These are phyloP conservation scores for Gymnothorax javanicus DNA, from an alignment of 2,797 vertebrate species.

Conservation along the genomic window DNA sequence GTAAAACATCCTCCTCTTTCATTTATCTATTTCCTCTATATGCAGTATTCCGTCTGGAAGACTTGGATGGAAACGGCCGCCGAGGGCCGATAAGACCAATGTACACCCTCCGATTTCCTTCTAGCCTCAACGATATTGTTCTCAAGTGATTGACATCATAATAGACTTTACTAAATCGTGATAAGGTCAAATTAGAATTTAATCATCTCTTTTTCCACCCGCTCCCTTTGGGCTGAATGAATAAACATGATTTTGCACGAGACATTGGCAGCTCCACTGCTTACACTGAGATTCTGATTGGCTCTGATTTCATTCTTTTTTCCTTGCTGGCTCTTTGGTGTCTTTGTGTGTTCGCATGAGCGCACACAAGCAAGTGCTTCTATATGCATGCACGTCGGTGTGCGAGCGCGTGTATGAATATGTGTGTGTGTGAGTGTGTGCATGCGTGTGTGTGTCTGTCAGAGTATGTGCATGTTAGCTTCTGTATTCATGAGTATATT, in stretches of 20 bases:
- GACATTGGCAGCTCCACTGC: conserved; percentile 50
- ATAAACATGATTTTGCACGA: conserved; percentile 73
- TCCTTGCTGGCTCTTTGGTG: conserved; percentile 47
- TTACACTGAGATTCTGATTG: conserved; percentile 60
- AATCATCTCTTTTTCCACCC: conserved; percentile 71
- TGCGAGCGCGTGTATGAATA: background rate
- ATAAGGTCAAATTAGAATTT: conserved; percentile 82
- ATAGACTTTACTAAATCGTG: conserved; percentile 73
- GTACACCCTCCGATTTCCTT: conserved; percentile 43
- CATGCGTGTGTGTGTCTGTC: background rate
- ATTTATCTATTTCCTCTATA: conserved; percentile 5
- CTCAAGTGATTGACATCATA: conserved; percentile 73
- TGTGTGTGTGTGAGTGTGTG: background rate
- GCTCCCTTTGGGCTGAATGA: conserved; percentile 65
- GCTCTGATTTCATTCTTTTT: conserved; percentile 54
- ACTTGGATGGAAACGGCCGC: background rate
- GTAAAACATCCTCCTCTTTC: conserved; percentile 1
- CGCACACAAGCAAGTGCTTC: background rate
- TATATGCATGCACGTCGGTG: background rate
- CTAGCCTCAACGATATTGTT: conserved; percentile 55
- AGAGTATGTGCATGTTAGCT: background rate
- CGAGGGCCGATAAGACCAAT: background rate
- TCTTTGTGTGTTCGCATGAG: conserved; percentile 26
- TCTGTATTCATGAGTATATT: background rate
- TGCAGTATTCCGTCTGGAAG: background rate